Evolutionary conservation across 92 coral and sea anemone genomes (phyloP), one percentile per base, ranked within the genome.

Genomic region (Meandrina meandrites): DNA sequence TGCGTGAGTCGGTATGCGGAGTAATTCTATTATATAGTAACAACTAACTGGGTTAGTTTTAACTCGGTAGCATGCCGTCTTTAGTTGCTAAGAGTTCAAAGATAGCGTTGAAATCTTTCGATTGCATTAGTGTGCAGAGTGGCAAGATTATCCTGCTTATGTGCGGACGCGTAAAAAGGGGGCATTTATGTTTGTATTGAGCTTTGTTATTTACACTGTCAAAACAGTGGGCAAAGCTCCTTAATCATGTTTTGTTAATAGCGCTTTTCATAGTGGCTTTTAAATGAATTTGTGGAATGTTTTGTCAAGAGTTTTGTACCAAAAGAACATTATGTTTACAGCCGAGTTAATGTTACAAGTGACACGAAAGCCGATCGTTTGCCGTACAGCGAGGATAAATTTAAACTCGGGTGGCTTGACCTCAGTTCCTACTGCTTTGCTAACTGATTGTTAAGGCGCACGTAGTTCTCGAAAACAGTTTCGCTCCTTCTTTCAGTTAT

Each of bases 201-300:
- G 64, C 57, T 27, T 75, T 85, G 76, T 54, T 85, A 70, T 85
- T 34, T 77, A 85, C 82, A 76, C 75, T 57, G 82, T 83, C 78
- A 73, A 85, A 76, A 85, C 62, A 60, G 83, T 85, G 76, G 51
- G 47, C 34, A 66, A 42, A 76, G 13, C 45, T 85, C 30, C 76
- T 85, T 66, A 85, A 77, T 85, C 88, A 78, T 85, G 82, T 85
- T 60, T 85, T 85, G 88, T 77, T 62, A 64, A 76, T 64, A 75
- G 80, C 24, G 34, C 73, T 75, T 84, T 84, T 84, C 86, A 82
- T 70, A 15, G 88, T 32, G 82, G 82, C 51, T 83, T 73, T 42
- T 76, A 77, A 21, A 67, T 85, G 88, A 77, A 85, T 76, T 78
- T 36, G 45, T 60, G 83, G 60, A 31, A 37, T 78, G 81, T 77